These are phyloP conservation scores for Goniozus legneri DNA, from an alignment of 1,140 invertebrate genomes.

Conservation along the genomic window DNA sequence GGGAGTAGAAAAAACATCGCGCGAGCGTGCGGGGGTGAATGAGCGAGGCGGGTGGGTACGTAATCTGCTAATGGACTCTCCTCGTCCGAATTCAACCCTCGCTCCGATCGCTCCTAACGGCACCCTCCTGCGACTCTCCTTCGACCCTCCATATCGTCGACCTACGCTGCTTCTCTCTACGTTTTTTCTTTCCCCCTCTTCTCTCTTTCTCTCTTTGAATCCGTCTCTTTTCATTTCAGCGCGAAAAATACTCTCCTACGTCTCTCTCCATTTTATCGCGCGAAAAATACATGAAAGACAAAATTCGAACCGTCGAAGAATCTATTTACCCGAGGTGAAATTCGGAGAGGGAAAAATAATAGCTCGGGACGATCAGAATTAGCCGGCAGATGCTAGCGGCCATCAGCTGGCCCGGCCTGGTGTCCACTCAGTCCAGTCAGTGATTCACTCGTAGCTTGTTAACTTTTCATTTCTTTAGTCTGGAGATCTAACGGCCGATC, in stretches of 20 bases:
- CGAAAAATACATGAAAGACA: too few species aligned
- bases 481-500: too few species aligned
- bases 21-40: conserved; percentile 30
- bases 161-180: not conserved
- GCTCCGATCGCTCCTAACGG: conserved; percentile 1
- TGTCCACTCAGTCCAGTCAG: conserved; percentile 15
- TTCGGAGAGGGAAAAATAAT: too few species aligned
- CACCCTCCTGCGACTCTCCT: conserved; percentile 16
- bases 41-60: conserved; percentile 41
- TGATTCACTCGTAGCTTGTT: conserved; percentile 39
- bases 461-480: too few species aligned
- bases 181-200: conserved; percentile 13
- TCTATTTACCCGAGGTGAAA: too few species aligned
- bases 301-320: too few species aligned
- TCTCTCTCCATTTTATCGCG: too few species aligned
- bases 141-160: conserved; percentile 10
- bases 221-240: not conserved
- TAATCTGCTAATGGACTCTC: conserved; percentile 52
- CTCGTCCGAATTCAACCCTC: conserved; percentile 32
- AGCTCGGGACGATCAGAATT: conserved; percentile 13
- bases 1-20: conserved; percentile 27
- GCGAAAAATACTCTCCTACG: not conserved
- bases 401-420: conserved; percentile 38
- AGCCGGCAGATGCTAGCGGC: conserved; percentile 40
- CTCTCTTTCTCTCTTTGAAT: not conserved